Evolutionary conservation across 2,797 vertebrate genomes (phyloP).

Genomic region (Borostomias antarcticus): DNA sequence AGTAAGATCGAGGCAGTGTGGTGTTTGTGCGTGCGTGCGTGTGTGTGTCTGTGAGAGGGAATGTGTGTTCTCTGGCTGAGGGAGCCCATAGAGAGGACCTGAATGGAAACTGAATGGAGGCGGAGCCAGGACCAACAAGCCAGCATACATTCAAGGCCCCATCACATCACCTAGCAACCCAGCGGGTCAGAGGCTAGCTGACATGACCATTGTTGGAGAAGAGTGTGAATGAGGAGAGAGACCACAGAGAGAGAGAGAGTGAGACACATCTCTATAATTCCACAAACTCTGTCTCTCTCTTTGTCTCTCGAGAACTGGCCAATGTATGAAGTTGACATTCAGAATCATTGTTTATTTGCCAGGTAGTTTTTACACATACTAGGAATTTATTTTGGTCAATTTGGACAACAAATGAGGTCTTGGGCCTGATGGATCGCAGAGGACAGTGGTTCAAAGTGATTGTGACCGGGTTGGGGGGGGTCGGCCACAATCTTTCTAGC

Average conservation of each 20-base stretch:
- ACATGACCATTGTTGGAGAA: conserved; percentile 64
- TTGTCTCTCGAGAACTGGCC: no score
- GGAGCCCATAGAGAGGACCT: conserved; percentile 28
- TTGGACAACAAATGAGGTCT: no score
- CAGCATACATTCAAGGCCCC: conserved; percentile 61
- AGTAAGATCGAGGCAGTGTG: neutral
- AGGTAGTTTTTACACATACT: no score
- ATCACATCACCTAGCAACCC: conserved; percentile 71
- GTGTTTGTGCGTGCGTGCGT: neutral
- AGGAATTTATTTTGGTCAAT: no score
- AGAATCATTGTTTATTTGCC: no score
- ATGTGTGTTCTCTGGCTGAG: conserved; percentile 40
- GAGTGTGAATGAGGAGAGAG: conserved; percentile 43
- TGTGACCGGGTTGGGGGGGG: no score
- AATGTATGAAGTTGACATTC: no score
- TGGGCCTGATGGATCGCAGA: no score
- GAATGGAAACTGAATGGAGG: conserved; percentile 55
- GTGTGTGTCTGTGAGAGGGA: neutral
- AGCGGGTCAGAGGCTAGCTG: conserved; percentile 67
- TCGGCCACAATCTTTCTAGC: no score
- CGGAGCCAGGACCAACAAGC: conserved; percentile 53
- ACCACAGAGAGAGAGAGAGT: neutral
- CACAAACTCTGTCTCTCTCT: no score
- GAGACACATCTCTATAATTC: no score
- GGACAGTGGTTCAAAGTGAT: no score